Evolutionary conservation across 92 coral and sea anemone species (phyloP).

Genomic region (Phenganax stokvisi): DNA sequence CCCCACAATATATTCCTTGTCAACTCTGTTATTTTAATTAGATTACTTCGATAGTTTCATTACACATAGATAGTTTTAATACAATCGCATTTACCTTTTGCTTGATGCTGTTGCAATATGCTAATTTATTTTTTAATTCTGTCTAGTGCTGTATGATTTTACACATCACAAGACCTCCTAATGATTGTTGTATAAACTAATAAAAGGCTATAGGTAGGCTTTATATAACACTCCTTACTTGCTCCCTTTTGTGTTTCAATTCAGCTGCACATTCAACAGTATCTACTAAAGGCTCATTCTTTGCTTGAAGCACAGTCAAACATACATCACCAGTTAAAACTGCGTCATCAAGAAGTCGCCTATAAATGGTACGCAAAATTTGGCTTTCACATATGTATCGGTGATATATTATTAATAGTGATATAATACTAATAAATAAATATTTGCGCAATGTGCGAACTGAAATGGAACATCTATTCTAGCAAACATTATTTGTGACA

Average conservation of each 20-base stretch:
- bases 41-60: too few relatives aligned
- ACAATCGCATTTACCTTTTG: too few relatives aligned
- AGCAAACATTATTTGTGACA: background rate
- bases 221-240: constrained; percentile 1
- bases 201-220: too few relatives aligned
- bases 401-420: background rate
- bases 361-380: background rate
- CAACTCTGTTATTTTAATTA: too few relatives aligned
- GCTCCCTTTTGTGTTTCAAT: background rate
- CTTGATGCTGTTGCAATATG: too few relatives aligned
- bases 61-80: too few relatives aligned
- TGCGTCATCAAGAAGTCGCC: constrained; percentile 10
- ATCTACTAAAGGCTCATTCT: background rate
- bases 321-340: constrained; percentile 8
- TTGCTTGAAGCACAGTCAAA: constrained; percentile 1
- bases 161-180: background rate
- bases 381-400: background rate
- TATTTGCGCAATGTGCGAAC: background rate
- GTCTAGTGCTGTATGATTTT: background rate
- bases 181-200: background rate
- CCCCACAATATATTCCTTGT: too few relatives aligned
- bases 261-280: background rate
- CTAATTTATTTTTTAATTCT: too few relatives aligned
- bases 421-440: background rate
- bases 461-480: background rate